Conservation (phyloP, 2,797 vertebrate genomes). For the Premnoplex brunnescens region DNA sequence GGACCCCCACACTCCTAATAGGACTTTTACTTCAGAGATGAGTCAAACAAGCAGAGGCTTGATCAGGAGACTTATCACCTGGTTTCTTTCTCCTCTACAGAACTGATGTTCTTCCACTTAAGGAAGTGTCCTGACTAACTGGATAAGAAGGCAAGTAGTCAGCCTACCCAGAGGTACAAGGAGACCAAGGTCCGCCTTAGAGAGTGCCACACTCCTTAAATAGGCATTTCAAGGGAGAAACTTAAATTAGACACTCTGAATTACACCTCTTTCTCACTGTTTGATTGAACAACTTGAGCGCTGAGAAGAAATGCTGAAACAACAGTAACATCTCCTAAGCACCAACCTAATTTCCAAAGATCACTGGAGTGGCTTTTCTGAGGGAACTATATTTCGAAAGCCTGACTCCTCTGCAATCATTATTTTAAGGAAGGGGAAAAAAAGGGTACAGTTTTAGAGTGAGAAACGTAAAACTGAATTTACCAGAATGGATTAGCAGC, state of each 20-base stretch:
- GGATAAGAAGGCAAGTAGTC: not conserved
- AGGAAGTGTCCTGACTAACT: not conserved
- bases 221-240: not conserved
- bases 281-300: not conserved
- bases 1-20: accelerated
- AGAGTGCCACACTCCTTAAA: accelerated
- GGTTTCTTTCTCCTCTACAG: not conserved
- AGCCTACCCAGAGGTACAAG: not conserved
- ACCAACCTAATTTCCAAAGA: not conserved
- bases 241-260: not conserved
- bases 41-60: not conserved
- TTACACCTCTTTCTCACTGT: not conserved
- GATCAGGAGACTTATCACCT: not conserved
- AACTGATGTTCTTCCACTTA: not conserved
- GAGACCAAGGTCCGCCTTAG: accelerated
- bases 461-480: not conserved
- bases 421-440: not conserved
- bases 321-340: not conserved
- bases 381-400: not conserved
- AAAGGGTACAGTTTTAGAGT: not conserved
- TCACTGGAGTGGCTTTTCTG: not conserved
- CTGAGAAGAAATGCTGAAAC: not conserved
- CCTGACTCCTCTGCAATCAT: not conserved
- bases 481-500: conserved; percentile 94
- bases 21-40: not conserved